Conservation (phyloP, 2,113 vertebrate species). For the Pelvicachromis taeniatus region DNA sequence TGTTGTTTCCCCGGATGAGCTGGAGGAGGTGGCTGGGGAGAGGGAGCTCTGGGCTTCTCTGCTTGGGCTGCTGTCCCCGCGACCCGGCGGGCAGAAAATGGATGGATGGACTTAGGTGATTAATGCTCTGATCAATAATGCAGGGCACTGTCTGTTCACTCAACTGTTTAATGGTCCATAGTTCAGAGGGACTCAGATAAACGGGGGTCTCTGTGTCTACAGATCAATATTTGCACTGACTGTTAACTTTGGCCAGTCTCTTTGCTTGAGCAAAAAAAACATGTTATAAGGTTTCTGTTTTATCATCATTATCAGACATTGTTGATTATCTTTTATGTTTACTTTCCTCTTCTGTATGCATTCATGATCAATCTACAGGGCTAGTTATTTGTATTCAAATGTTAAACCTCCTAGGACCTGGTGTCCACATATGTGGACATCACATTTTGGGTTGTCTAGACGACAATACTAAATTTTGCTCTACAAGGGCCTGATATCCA, state of each 20-base stretch:
- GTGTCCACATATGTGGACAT: no score
- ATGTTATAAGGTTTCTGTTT: neutral
- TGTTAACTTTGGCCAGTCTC: neutral
- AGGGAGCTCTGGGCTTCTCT: no score
- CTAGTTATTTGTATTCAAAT: neutral
- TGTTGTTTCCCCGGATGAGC: no score
- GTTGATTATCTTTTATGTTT: neutral
- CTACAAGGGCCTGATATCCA: no score
- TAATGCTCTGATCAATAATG: neutral
- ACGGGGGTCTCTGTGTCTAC: neutral
- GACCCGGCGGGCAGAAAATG: no score
- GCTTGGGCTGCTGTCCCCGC: no score
- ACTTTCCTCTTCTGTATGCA: neutral
- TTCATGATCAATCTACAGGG: neutral
- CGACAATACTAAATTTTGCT: no score
- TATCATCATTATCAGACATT: neutral
- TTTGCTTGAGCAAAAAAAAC: neutral
- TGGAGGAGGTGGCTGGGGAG: no score
- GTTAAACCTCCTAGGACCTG: no score
- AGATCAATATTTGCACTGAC: slow-evolving; percentile 23
- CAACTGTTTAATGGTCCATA: neutral
- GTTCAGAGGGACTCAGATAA: neutral
- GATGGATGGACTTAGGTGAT: no score
- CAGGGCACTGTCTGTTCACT: neutral
- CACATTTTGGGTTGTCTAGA: no score